phyloP scores from a whole-genome alignment of 2,888 invertebrate species.

The Poecilobothrus nobilitatus region DNA sequence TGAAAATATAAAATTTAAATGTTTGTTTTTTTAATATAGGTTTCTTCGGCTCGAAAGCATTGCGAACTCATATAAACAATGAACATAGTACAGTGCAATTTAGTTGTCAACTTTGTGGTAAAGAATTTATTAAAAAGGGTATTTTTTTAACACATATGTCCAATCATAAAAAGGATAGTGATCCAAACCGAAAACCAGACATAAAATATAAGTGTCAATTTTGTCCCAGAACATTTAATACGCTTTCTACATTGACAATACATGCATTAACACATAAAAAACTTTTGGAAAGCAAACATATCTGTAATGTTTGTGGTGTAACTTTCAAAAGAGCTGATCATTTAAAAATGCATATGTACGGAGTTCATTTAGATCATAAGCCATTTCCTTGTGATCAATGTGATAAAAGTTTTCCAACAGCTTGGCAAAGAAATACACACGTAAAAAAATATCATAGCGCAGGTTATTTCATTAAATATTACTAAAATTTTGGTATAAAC shows the following conservation, averaged over 20 bases:
- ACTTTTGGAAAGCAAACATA: neutral
- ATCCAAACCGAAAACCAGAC: neutral
- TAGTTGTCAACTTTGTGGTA: constrained; percentile 3
- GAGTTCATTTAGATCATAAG: constrained; percentile 9
- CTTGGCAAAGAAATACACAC: constrained; percentile 7
- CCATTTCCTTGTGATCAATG: constrained; percentile 7
- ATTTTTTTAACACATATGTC: neutral
- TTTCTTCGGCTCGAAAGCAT: neutral
- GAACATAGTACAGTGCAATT: neutral
- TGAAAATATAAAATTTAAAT: neutral
- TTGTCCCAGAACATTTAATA: neutral
- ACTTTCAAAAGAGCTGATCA: constrained; percentile 9
- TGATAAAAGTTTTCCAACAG: constrained; percentile 2
- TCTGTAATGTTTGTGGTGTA: neutral
- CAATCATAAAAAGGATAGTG: neutral
- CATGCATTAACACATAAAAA: neutral
- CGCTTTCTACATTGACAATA: neutral
- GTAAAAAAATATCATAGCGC: neutral
- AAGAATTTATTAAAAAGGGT: constrained; percentile 2
- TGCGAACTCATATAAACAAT: neutral
- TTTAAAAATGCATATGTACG: constrained; percentile 9
- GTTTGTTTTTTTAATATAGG: neutral
- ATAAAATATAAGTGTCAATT: constrained; percentile 6
- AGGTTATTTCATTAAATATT: neutral
- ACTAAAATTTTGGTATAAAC: neutral